These are phyloP conservation scores for Bombus balteatus DNA, from an alignment of 1,140 invertebrate species.

Conservation along the genomic window DNA sequence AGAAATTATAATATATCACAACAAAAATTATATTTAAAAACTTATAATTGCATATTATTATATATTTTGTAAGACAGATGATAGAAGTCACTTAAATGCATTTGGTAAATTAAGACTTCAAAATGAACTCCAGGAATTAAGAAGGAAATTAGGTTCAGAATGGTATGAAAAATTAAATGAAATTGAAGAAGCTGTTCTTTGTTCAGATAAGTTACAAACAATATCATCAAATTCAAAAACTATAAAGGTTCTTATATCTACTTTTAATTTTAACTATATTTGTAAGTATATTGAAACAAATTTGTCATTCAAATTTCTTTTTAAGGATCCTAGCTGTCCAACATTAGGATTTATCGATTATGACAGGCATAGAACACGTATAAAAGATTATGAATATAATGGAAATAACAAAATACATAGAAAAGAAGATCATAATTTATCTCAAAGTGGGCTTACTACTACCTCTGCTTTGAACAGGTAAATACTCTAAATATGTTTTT, in stretches of 20 bases:
- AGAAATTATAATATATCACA: neutral
- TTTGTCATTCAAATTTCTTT: neutral
- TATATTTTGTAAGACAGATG: conserved; percentile 42
- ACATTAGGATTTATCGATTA: conserved; percentile 31
- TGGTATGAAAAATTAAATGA: conserved; percentile 72
- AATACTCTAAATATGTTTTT: conserved; percentile 1
- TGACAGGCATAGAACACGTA: conserved; percentile 14
- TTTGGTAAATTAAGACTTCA: conserved; percentile 71
- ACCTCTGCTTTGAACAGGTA: conserved; percentile 61
- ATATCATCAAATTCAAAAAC: conserved; percentile 14
- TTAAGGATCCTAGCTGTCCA: conserved; percentile 27
- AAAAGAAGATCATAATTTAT: conserved; percentile 11
- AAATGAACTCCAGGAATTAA: conserved; percentile 71
- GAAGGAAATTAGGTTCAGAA: conserved; percentile 61
- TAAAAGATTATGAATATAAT: conserved; percentile 30
- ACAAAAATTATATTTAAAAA: neutral
- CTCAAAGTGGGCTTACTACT: conserved; percentile 11
- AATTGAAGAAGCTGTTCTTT: conserved; percentile 66
- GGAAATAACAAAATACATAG: neutral
- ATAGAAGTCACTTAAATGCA: conserved; percentile 65
- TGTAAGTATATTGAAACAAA: neutral
- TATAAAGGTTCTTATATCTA: conserved; percentile 27
- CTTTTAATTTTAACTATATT: neutral
- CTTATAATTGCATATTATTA: neutral
- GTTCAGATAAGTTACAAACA: conserved; percentile 28